Conservation (phyloP, 2,797 vertebrate genomes). For the Pachyuromys duprasi region DNA sequence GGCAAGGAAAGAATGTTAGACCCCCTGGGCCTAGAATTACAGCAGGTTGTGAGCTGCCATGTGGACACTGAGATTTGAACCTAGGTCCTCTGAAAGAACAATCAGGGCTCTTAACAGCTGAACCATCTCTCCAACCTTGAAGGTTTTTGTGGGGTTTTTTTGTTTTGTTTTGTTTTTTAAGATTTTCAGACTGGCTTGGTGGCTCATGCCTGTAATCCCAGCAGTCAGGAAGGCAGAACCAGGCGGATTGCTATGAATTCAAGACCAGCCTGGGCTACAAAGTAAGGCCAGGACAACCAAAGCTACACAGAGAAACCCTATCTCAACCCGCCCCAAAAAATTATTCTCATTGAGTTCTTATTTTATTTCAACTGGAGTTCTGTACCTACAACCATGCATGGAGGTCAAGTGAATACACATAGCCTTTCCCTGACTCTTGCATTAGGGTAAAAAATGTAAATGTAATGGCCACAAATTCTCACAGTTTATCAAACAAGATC, state of each 20-base stretch:
- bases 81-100: neutral
- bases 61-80: neutral
- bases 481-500: neutral
- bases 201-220: too few relatives aligned
- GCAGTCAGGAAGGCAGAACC: too few relatives aligned
- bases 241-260: too few relatives aligned
- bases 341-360: constrained; percentile 38
- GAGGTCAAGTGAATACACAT: constrained; percentile 20
- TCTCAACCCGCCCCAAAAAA: neutral
- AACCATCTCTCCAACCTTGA: neutral
- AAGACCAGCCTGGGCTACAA: too few relatives aligned
- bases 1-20: neutral
- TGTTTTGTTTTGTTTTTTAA: too few relatives aligned
- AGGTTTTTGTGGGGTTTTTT: too few relatives aligned
- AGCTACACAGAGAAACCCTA: too few relatives aligned
- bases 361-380: constrained; percentile 47
- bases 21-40: neutral
- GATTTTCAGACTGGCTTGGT: too few relatives aligned
- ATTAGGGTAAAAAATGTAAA: neutral
- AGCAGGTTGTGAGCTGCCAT: neutral
- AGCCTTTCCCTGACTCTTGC: neutral
- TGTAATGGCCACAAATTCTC: neutral
- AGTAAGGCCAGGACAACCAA: too few relatives aligned
- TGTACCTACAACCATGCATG: neutral
- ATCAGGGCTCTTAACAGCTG: neutral